These are phyloP conservation scores for Tautogolabrus adspersus DNA, from an alignment of 2,113 vertebrate species.

Conservation along the genomic window DNA sequence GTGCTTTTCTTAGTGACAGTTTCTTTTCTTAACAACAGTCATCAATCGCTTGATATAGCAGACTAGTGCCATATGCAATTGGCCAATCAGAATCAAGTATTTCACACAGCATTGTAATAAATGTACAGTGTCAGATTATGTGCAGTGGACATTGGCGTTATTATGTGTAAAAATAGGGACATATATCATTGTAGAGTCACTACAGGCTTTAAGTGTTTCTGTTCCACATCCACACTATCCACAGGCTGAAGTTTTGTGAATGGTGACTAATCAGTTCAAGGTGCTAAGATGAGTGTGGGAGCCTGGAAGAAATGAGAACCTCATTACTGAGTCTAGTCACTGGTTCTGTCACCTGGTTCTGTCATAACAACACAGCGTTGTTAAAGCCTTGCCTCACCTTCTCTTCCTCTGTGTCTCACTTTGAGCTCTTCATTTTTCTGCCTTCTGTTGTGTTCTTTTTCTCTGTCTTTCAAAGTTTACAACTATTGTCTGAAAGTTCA, in stretches of 20 bases:
- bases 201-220: conserved; percentile 3
- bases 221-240: conserved; percentile 34
- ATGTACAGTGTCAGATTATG: too few species aligned
- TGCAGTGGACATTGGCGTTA: too few species aligned
- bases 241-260: conserved; percentile 52
- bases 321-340: conserved; percentile 69
- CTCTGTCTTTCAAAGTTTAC: conserved; percentile 68
- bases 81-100: too few species aligned
- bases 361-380: conserved; percentile 56
- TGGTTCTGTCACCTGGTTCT: conserved; percentile 52
- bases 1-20: too few species aligned
- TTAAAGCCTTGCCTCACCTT: conserved; percentile 47
- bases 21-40: too few species aligned
- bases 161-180: not conserved
- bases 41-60: too few species aligned
- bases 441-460: conserved; percentile 14
- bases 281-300: conserved; percentile 54
- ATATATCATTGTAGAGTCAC: not conserved
- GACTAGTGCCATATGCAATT: too few species aligned
- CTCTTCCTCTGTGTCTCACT: conserved; percentile 31
- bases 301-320: conserved; percentile 53
- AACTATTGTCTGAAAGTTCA: conserved; percentile 75
- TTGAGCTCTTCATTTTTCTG: conserved; percentile 44
- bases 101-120: too few species aligned
- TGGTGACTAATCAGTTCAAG: conserved; percentile 64